Evolutionary conservation across 2,113 vertebrate genomes (phyloP).

Genomic region (Oriolus oriolus): DNA sequence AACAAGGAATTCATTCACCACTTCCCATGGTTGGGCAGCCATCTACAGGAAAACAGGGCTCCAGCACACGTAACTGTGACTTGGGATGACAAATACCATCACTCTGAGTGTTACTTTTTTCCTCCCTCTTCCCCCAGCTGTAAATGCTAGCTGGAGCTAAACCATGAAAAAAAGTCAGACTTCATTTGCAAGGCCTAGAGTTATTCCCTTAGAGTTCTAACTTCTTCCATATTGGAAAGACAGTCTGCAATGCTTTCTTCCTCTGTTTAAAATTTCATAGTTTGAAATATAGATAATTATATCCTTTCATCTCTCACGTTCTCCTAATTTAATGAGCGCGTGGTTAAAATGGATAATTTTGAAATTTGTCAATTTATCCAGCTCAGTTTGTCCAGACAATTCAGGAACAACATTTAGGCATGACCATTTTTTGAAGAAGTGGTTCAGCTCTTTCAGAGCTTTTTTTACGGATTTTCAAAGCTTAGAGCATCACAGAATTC

Average conservation of each 20-base stretch:
- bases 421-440: neutral
- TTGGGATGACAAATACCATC: neutral
- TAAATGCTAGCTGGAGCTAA: neutral
- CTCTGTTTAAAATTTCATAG: neutral
- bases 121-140: neutral
- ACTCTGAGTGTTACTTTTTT: neutral
- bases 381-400: neutral
- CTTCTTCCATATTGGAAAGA: neutral
- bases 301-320: neutral
- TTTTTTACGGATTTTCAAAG: neutral
- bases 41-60: neutral
- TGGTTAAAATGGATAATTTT: neutral
- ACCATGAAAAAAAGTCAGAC: neutral
- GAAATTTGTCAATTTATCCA: neutral
- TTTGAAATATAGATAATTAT: neutral
- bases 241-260: neutral
- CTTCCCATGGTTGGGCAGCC: neutral
- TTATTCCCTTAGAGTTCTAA: neutral
- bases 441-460: neutral
- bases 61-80: accelerated
- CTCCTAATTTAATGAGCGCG: neutral
- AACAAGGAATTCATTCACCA: neutral
- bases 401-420: neutral
- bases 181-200: neutral
- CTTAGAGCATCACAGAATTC: neutral